Percentiles rank a stretch among this genome's conserved stretches.
These are phyloP conservation scores for Sebastolobus alascanus DNA, from an alignment of 2,797 vertebrate species.

Conservation along the genomic window DNA sequence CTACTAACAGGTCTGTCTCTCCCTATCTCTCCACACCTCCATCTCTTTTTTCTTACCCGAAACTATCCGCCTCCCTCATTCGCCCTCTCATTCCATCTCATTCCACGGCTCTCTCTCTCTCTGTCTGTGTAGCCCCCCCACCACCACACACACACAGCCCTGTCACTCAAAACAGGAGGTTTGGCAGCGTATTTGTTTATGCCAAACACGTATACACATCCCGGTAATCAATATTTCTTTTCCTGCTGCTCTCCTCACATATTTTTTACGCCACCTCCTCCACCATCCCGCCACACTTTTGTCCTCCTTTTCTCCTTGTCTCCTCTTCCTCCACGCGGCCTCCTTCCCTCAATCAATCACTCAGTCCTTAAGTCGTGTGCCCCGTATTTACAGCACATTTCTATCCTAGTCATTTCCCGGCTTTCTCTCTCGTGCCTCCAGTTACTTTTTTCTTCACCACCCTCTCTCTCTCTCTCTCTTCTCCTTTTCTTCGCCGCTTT, in stretches of 20 bases:
- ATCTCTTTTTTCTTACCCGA: constrained; percentile 59
- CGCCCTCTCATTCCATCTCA: constrained; percentile 50
- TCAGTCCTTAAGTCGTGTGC: constrained; percentile 19
- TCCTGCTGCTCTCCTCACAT: constrained; percentile 74
- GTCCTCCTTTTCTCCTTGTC: constrained; percentile 42
- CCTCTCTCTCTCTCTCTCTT: constrained; percentile 1
- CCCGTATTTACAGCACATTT: constrained; percentile 45
- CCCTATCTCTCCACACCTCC: constrained; percentile 58
- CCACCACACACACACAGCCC: constrained; percentile 13
- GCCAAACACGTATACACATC: constrained; percentile 83
- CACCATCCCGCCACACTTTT: constrained; percentile 37
- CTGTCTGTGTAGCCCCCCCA: neutral
- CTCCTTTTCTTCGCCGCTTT: constrained; percentile 35
- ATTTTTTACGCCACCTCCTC: constrained; percentile 73
- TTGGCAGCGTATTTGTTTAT: constrained; percentile 80
- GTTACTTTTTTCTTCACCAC: constrained; percentile 41
- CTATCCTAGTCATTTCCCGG: constrained; percentile 39
- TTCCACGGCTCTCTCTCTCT: constrained; percentile 14
- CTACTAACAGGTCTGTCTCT: constrained; percentile 70
- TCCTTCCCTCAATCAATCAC: constrained; percentile 29
- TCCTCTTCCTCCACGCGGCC: constrained; percentile 29
- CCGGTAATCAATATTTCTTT: constrained; percentile 83
- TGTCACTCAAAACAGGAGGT: constrained; percentile 77
- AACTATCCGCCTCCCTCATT: constrained; percentile 49
- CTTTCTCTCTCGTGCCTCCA: constrained; percentile 56